Conservation (phyloP, 2,888 invertebrate genomes). For the Aphrophora alni region DNA sequence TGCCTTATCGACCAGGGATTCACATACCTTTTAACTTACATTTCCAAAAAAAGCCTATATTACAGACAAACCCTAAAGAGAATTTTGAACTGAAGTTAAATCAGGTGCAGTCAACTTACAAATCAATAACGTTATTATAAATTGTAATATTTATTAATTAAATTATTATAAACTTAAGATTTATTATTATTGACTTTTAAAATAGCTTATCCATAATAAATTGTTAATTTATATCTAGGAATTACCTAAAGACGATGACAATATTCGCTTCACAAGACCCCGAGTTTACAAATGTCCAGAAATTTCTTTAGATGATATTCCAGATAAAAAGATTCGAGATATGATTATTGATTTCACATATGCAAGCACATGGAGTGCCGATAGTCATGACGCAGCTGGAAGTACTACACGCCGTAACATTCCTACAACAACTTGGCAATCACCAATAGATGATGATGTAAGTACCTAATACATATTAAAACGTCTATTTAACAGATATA, state of each 20-base stretch:
- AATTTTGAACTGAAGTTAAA: not conserved
- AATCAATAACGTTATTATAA: not conserved
- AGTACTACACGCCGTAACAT: not conserved
- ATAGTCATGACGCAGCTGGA: slow-evolving; percentile 2
- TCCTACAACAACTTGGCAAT: slow-evolving; percentile 22
- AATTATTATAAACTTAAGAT: too few relatives aligned
- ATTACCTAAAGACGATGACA: slow-evolving; percentile 23
- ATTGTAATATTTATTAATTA: too few relatives aligned
- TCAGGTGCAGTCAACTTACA: not conserved
- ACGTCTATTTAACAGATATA: too few relatives aligned
- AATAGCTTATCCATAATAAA: too few relatives aligned
- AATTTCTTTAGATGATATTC: slow-evolving; percentile 29
- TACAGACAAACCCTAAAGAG: not conserved
- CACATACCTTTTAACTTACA: not conserved
- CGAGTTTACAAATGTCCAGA: slow-evolving; percentile 32
- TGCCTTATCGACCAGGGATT: not conserved
- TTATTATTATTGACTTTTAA: too few relatives aligned
- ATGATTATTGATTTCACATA: slow-evolving; percentile 31
- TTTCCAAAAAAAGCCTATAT: not conserved
- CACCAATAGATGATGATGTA: not conserved
- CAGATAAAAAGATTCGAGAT: slow-evolving; percentile 15
- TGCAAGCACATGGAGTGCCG: slow-evolving; percentile 16
- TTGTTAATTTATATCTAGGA: not conserved
- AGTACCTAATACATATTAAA: not conserved
- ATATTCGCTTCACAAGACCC: slow-evolving; percentile 18